Evolutionary conservation across 2,888 invertebrate genomes (phyloP).

Genomic region (Meteorus cinctellus): DNA sequence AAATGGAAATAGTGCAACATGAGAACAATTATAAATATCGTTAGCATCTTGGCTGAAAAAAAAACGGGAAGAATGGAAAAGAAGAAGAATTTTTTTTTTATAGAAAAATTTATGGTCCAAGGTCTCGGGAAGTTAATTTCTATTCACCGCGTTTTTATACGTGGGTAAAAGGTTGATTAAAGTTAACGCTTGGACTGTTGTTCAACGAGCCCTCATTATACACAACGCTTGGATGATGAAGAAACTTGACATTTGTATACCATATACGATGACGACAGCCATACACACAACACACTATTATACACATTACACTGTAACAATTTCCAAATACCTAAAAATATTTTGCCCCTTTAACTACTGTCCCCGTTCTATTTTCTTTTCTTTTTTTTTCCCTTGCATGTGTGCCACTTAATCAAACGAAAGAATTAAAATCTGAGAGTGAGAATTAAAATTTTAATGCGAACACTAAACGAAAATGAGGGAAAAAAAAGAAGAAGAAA

Average conservation of each 20-base stretch:
- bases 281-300: not conserved
- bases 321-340: not conserved
- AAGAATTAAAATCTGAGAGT: not conserved
- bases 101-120: not conserved
- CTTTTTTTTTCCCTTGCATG: not conserved
- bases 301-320: not conserved
- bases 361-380: not conserved
- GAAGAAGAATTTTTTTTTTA: not conserved
- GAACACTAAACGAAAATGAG: not conserved
- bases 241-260: constrained; percentile 11
- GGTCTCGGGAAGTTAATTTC: not conserved
- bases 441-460: not conserved
- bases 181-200: constrained; percentile 26
- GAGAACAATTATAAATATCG: not conserved
- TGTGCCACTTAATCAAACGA: constrained; percentile 7
- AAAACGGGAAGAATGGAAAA: not conserved
- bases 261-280: not conserved
- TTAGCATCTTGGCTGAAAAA: not conserved
- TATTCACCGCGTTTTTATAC: not conserved
- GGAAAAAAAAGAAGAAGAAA: not conserved
- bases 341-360: not conserved
- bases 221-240: constrained; percentile 8
- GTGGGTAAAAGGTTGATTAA: constrained; percentile 20
- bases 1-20: not conserved
- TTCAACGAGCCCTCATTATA: constrained; percentile 23